Evolutionary conservation across 2,113 vertebrate genomes (phyloP).

Genomic region (Colistium nudipinnis): DNA sequence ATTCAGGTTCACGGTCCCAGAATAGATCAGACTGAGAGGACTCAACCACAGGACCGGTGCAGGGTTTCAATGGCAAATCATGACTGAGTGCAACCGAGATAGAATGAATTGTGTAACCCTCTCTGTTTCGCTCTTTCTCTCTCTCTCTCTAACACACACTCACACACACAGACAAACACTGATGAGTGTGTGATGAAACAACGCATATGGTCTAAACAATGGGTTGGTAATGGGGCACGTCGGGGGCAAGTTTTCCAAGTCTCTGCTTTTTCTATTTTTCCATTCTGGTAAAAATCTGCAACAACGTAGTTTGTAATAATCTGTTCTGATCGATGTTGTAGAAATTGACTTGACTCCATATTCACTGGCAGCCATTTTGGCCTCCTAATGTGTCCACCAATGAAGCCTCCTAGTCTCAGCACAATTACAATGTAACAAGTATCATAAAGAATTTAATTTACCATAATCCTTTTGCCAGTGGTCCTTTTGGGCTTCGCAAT

Average conservation of each 20-base stretch:
- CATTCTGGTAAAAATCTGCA: background rate
- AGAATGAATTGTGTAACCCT: constrained; percentile 51
- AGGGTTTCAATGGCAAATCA: constrained; percentile 60
- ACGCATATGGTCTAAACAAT: background rate
- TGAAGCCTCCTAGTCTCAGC: background rate
- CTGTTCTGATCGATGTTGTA: background rate
- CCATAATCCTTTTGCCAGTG: constrained; percentile 19
- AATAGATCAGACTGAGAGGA: constrained; percentile 67
- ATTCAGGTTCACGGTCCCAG: constrained; percentile 52
- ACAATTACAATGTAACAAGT: background rate
- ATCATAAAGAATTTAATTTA: constrained; percentile 19
- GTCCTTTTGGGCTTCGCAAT: constrained; percentile 32
- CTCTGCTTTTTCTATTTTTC: background rate
- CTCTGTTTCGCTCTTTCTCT: too few species aligned
- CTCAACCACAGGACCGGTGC: constrained; percentile 61
- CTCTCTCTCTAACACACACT: too few species aligned
- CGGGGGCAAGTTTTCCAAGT: background rate
- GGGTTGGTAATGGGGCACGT: too few species aligned
- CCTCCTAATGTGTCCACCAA: background rate
- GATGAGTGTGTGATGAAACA: background rate
- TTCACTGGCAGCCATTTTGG: background rate
- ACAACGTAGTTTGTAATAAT: background rate
- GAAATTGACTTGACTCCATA: background rate
- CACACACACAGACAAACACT: constrained; percentile 16
- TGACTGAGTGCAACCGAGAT: constrained; percentile 58